Base-by-base conservation (phyloP, 2,797 vertebrate species). In the Nannoperca obscura region DNA sequence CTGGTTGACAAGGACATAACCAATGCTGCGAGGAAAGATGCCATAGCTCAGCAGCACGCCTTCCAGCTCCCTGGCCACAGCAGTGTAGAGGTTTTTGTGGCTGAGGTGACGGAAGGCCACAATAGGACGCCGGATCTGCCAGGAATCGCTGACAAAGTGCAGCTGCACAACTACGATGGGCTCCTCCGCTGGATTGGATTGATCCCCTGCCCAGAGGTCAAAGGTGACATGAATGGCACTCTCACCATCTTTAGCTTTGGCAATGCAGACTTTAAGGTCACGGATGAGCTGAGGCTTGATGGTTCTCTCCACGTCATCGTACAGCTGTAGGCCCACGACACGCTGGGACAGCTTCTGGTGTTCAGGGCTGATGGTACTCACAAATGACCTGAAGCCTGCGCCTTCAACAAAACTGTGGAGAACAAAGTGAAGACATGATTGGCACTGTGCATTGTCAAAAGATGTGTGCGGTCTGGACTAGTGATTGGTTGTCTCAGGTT, bases 281-380 rank as follows among this genome's bases (percentile, higher is more conserved):
- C 91, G 91, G 78, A 96, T 96, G 63, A 96, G 87, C 65, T 87
- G 89, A 27, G 95, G 95, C 76, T 95, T 96, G 34, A 95, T 72
- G 4, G 50, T 78, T 86, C 93, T 94, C 88, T 96, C 95, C 78
- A 96, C 95, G 0, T 93, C 88, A 0, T 94, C 91, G 3, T 96
- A 95, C 7, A 96, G 93, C 47, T 92, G 95, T 50, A 94, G 72
- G 32, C 91, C 91, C 20, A 96, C 50, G 0, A 64, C 17, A 0
- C 90, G 94, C 83, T 95, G 95, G 0, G 95, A 95, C 2, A 95
- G 86, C 46, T 89, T 91, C 15, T 74, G 88, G 90, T 89, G 91
- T 22, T 94, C 87, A 14, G 95, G 93, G 14, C 71, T 86, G 40
- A 95, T 80, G 15, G 83, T 82, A 7, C 80, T 86, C 90, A 96